Evolutionary conservation across 1,140 invertebrate species (phyloP), one percentile per base, ranked within the genome.

Genomic region (Drosophila littoralis): DNA sequence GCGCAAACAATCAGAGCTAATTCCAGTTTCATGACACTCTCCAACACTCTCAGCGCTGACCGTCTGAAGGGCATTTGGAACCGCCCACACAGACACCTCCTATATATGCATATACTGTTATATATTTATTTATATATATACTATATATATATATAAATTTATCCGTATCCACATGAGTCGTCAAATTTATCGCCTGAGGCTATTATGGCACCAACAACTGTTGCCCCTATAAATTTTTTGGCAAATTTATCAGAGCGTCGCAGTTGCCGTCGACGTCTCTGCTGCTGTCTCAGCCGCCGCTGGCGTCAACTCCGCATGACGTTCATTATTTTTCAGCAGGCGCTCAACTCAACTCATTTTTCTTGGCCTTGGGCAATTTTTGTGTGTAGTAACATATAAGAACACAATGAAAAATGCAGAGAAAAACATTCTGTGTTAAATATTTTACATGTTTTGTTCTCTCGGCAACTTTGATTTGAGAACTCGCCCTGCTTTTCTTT

Each of bases 361-460:
- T 48, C 22, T 28, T 28, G 40, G n/a, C 65, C 55, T 13, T n/a
- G 12, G 10, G 55, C 38, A 42, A 40, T 17, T 13, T 54, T 50
- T 40, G 42, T 15, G 28, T 8, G 9, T 13, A 13, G 3, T 28
- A 36, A 54, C 28, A 36, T 57, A 57, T 46, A 57, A n/a, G 60
- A 66, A 61, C 57, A 68, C 78, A 78, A 86, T 81, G 75, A 81
- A 81, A 86, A 66, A 75, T 61, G 66, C 52, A 33, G 57, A 52
- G 32, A 80, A 85, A 65, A 65, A 85, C 52, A 85, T 88, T 79
- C 72, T 68, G 64, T 82, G 75, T 82, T 81, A 77, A 84, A 80
- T 84, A 84, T 85, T 84, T 84, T 70, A 77, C 79, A 81, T 81
- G 79, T 76, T 77, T 84, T 84, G 73, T 84, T 65, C 63, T 60